Conservation (phyloP, 2,888 invertebrate genomes). For the Hoplodrina blanda region DNA sequence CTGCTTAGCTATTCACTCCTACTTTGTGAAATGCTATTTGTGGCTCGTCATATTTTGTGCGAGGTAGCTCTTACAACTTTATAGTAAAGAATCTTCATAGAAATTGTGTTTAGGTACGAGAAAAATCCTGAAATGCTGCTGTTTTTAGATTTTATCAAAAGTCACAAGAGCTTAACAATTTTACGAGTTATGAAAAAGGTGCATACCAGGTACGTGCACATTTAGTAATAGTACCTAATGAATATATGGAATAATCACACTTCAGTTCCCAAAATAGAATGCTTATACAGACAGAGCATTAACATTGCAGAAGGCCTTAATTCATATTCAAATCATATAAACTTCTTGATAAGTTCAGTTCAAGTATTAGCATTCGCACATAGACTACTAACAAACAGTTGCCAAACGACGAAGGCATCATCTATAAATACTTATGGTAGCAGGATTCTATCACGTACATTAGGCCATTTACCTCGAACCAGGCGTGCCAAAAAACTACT, state of each 20-base stretch:
- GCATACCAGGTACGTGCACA: not conserved
- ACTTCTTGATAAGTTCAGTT: conserved; percentile 45
- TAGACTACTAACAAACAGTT: conserved; percentile 43
- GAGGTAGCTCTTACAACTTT: conserved; percentile 28
- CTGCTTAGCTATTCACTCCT: conserved; percentile 22
- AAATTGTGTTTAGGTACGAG: not conserved
- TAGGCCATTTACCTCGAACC: conserved; percentile 52
- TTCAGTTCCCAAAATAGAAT: conserved; percentile 5
- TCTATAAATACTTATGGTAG: conserved; percentile 33
- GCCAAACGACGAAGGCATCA: conserved; percentile 56
- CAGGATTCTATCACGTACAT: conserved; percentile 57
- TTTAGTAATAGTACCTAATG: not conserved
- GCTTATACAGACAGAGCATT: not conserved
- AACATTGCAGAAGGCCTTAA: conserved; percentile 16
- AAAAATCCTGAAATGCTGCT: not conserved
- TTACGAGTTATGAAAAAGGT: not conserved
- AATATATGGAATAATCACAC: not conserved
- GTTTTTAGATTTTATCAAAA: not conserved
- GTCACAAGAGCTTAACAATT: not conserved
- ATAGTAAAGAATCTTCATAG: conserved; percentile 1
- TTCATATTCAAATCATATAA: conserved; percentile 49
- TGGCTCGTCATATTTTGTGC: conserved; percentile 31
- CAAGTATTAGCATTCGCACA: conserved; percentile 36
- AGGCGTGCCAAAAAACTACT: conserved; percentile 59
- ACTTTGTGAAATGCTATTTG: conserved; percentile 39